phyloP scores from a whole-genome alignment of 2,888 invertebrate genomes.

The Euplexia lucipara region DNA sequence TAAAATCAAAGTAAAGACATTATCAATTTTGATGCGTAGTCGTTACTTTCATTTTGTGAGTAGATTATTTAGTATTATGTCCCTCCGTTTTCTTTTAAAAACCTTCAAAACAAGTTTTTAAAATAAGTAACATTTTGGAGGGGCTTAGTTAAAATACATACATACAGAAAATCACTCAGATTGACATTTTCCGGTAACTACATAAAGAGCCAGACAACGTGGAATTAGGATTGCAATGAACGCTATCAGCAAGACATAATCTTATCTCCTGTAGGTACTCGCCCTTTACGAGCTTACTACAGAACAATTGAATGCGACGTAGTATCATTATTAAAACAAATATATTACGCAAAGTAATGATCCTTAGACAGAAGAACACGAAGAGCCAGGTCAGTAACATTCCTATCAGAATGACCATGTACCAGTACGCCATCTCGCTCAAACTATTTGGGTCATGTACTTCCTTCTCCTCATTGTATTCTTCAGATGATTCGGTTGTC shows the following conservation, averaged over 20 bases:
- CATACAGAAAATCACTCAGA: neutral
- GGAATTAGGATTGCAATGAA: slow-evolving; percentile 6
- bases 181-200: neutral
- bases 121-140: too few species aligned
- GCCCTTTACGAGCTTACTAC: neutral
- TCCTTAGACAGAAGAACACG: slow-evolving; percentile 81
- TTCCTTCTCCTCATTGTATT: slow-evolving; percentile 58
- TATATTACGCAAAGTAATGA: slow-evolving; percentile 77
- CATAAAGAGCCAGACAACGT: neutral
- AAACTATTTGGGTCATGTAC: slow-evolving; percentile 62
- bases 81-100: too few species aligned
- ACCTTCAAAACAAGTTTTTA: too few species aligned
- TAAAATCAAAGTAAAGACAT: too few species aligned
- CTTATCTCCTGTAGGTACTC: slow-evolving; percentile 16
- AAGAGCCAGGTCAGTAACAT: slow-evolving; percentile 83
- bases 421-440: slow-evolving; percentile 82
- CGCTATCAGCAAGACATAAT: slow-evolving; percentile 12
- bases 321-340: slow-evolving; percentile 6
- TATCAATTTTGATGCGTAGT: too few species aligned
- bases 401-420: slow-evolving; percentile 77
- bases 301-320: neutral
- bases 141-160: too few species aligned
- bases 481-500: slow-evolving; percentile 37
- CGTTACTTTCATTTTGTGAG: too few species aligned
- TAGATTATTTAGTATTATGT: too few species aligned